Evolutionary conservation across 2,113 vertebrate species (phyloP), one percentile per base, ranked within the genome.

Genomic region (Dolichallabes microphthalmus): DNA sequence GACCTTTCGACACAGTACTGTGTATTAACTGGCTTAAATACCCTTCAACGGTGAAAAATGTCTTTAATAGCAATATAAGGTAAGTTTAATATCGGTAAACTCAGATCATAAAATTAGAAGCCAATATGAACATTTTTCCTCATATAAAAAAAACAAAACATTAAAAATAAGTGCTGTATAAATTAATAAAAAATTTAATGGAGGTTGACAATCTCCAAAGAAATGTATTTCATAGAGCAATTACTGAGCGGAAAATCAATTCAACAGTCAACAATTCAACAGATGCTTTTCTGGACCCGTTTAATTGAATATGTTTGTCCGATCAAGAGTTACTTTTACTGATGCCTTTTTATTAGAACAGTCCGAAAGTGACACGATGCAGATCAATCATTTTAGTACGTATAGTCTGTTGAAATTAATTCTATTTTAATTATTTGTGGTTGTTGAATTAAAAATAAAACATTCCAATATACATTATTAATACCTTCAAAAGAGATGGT

Each of bases 151-250:
- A 7, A 63, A 63, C 25, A 27, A 27, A n/a, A 3, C 61, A 63
- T 63, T 63, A 13, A 63, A n/a, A 10, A 32, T 66, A 63, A 63
- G 9, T 15, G 5, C 27, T 14, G 27, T 15, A 17, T 68, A 7
- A 68, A 68, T 68, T 0, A 19, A 32, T 68, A 11, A 11, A 27
- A 27, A 45, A 45, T 0, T 8, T 45, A 8, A 45, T 96, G 96
- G 95, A 96, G 94, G 95, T 94, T 96, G 94, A 95, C 95, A 95
- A 94, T 94, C 95, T 94, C 96, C 96, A 96, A 97, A 96, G 96
- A 95, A 96, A 96, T 94, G 96, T 95, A 96, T 96, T 96, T 95
- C 95, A 96, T 96, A 92, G 95, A 94, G 39, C n/a, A 50, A 50
- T 50, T 12, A 22, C 11, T 50, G 22, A 52, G 94, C 94, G 91